Evolutionary conservation across 2,888 invertebrate genomes (phyloP), one percentile per base, ranked within the genome.

Genomic region (Lasioglossum oenotherae): DNA sequence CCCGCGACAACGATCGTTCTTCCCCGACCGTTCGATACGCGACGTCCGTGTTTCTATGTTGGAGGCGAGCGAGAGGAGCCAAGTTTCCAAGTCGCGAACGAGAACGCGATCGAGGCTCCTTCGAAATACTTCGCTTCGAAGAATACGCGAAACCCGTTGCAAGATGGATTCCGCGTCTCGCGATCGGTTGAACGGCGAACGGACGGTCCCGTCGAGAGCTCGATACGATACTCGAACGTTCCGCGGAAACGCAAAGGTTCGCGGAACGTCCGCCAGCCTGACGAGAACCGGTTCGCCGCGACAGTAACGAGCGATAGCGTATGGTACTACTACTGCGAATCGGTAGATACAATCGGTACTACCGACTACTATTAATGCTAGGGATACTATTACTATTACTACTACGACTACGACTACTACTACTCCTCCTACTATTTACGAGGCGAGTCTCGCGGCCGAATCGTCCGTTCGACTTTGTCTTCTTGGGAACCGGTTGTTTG

Each of bases 361-460:
- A 74, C 69, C 57, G 72, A 74, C 67, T 74, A 80, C 57, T 80
- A 82, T 74, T 82, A 80, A 82, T 74, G 74, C 74, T 79, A 80
- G 44, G 72, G 60, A 53, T 80, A 80, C 53, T 80, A 69, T 60
- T 80, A 80, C 80, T 80, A 64, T 64, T 75, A 80, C 74, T 80
- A 75, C 64, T 80, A 80, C 71, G 74, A 78, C 78, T 75, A 75
- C 60, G 44, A 75, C 19, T 69, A 38, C 57, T 57, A 57, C 57
- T 57, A 64, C 64, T 64, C 14, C 69, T 69, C 57, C 72, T 79
- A 72, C 72, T 41, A 71, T 78, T 23, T 57, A 71, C 53, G 78
- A 57, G 53, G 72, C 38, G 41, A 72, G 67, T 16, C 49, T 64
- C 41, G 19, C 31, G 57, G 60, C n/a, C 41, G 53, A 71, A 74